Conservation (phyloP, 2,113 vertebrate genomes). For the Brevimyrus niger region DNA sequence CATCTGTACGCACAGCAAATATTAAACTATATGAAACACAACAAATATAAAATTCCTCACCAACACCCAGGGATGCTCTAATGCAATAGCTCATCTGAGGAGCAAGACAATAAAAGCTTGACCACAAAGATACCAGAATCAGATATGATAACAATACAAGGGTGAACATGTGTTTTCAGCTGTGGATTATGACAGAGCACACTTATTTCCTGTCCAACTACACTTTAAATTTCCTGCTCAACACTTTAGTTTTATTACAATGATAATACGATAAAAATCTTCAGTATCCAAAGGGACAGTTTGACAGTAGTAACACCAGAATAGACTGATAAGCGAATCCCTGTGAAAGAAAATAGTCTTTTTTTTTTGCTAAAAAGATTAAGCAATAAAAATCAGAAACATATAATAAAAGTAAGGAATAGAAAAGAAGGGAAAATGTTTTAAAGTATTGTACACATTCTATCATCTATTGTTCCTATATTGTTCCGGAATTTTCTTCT, state of each 20-base stretch:
- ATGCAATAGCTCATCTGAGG: background rate
- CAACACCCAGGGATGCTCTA: background rate
- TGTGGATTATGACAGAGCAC: slow-evolving; percentile 94
- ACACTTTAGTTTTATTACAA: slow-evolving; percentile 70
- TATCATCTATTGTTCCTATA: background rate
- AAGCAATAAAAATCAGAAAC: slow-evolving; percentile 29
- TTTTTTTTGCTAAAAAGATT: slow-evolving; percentile 31
- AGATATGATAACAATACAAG: slow-evolving; percentile 70
- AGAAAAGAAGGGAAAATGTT: background rate
- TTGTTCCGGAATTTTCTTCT: background rate
- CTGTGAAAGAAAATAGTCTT: slow-evolving; percentile 43
- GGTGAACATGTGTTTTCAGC: slow-evolving; percentile 84
- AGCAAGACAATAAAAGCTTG: slow-evolving; percentile 34
- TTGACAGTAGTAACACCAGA: slow-evolving; percentile 47
- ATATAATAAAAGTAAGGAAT: background rate
- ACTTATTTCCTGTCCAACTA: slow-evolving; percentile 98
- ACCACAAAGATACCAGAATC: slow-evolving; percentile 59
- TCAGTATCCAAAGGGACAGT: slow-evolving; percentile 57
- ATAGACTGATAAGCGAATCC: slow-evolving; percentile 47
- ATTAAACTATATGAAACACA: background rate
- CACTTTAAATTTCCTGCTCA: slow-evolving; percentile 98
- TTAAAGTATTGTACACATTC: background rate
- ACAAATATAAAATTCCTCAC: background rate
- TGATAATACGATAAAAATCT: slow-evolving; percentile 72
- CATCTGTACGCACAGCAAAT: background rate